These are phyloP conservation scores for Meloidogyne exigua DNA, from an alignment of 1,140 invertebrate genomes.

Conservation along the genomic window DNA sequence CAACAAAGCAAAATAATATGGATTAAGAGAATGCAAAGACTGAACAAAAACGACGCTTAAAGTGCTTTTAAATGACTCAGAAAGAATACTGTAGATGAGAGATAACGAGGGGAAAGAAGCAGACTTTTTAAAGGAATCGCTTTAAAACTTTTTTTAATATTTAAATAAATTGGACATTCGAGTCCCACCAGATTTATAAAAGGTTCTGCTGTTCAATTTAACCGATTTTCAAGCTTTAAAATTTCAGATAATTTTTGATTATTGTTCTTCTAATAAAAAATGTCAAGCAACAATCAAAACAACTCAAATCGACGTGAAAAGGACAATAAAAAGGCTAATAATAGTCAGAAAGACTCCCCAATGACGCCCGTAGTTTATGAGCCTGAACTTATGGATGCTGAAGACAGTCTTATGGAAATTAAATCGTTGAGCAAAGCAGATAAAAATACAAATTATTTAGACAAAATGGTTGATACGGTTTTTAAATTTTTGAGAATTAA, in stretches of 20 bases:
- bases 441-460: slow-evolving; percentile 7
- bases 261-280: neutral
- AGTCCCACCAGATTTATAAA: neutral
- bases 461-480: slow-evolving; percentile 24
- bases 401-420: slow-evolving; percentile 19
- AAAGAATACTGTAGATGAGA: neutral
- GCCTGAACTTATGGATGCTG: slow-evolving; percentile 30
- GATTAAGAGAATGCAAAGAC: neutral
- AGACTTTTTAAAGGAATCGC: neutral
- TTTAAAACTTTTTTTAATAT: neutral
- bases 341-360: neutral
- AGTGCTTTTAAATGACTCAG: neutral
- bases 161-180: neutral
- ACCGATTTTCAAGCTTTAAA: neutral
- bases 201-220: neutral
- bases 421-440: neutral
- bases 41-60: neutral
- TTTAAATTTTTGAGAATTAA: neutral
- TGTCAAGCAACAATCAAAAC: neutral
- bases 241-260: neutral
- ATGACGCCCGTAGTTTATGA: neutral
- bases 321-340: neutral
- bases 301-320: slow-evolving; percentile 2
- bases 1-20: neutral
- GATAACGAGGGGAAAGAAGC: too few species aligned